Evolutionary conservation across 2,888 invertebrate species (phyloP).

Genomic region (Aporophyla lueneburgensis): DNA sequence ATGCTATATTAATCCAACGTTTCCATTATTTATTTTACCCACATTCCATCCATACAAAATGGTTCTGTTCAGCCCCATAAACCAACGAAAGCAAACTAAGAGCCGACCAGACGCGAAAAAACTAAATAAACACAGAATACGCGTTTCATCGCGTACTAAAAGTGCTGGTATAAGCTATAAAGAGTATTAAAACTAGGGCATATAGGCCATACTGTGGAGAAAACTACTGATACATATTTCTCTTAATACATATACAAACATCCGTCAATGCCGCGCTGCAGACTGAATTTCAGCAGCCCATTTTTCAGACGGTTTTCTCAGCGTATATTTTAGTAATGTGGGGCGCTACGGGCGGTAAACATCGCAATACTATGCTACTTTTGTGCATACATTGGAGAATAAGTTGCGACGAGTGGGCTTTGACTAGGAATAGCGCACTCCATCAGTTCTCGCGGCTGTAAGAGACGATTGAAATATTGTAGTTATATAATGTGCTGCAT

Average conservation of each 20-base stretch:
- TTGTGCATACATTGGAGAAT: slow-evolving; percentile 76
- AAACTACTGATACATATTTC: slow-evolving; percentile 73
- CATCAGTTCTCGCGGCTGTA: slow-evolving; percentile 9
- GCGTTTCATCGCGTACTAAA: slow-evolving; percentile 72
- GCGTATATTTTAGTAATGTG: slow-evolving; percentile 84
- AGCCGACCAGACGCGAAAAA: slow-evolving; percentile 67
- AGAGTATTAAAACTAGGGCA: slow-evolving; percentile 74
- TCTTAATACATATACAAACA: slow-evolving; percentile 81
- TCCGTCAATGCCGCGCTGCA: slow-evolving; percentile 76
- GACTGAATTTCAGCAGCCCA: slow-evolving; percentile 82
- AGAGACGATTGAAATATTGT: slow-evolving; percentile 3
- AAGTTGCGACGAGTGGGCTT: slow-evolving; percentile 28
- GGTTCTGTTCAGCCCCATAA: slow-evolving; percentile 59
- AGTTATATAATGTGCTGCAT: slow-evolving; percentile 5
- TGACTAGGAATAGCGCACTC: slow-evolving; percentile 19
- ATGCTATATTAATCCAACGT: slow-evolving; percentile 54
- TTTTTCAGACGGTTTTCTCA: slow-evolving; percentile 82
- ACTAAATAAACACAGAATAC: slow-evolving; percentile 70
- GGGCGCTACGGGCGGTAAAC: slow-evolving; percentile 78
- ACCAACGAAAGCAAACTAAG: slow-evolving; percentile 60
- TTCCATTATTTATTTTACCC: slow-evolving; percentile 67
- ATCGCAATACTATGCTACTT: slow-evolving; percentile 75
- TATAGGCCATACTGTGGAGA: slow-evolving; percentile 52
- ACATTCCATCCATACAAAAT: slow-evolving; percentile 56
- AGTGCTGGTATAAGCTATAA: slow-evolving; percentile 66